These are phyloP conservation scores for Tetragnatha montana DNA, from an alignment of 2,888 invertebrate genomes.

Conservation along the genomic window DNA sequence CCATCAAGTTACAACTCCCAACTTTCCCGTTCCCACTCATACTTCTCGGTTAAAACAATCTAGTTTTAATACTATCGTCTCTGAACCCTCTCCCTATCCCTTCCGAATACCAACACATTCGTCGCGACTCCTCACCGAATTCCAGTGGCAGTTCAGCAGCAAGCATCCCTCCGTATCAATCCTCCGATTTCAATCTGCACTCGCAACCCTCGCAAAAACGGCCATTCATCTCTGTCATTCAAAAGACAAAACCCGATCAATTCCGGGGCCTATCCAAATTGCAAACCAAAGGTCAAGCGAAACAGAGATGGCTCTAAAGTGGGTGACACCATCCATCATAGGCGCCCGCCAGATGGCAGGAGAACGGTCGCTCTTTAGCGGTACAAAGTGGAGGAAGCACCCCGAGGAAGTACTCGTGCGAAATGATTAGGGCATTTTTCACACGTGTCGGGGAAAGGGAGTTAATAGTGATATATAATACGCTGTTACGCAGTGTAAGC, in stretches of 20 bases:
- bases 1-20: no score
- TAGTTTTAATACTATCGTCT: no score
- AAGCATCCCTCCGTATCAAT: no score
- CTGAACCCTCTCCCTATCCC: no score
- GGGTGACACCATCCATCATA: slow-evolving; percentile 56
- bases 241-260: slow-evolving; percentile 46
- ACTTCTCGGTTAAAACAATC: no score
- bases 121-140: no score
- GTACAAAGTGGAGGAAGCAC: neutral
- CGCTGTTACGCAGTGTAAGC: neutral
- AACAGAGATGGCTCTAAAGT: slow-evolving; percentile 46
- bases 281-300: slow-evolving; percentile 53
- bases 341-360: slow-evolving; percentile 13
- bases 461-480: slow-evolving; percentile 1
- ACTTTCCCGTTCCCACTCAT: no score
- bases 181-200: neutral
- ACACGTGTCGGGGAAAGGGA: slow-evolving; percentile 7
- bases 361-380: neutral
- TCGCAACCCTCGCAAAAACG: neutral
- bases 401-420: slow-evolving; percentile 4
- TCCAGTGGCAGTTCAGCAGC: no score
- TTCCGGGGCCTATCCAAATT: slow-evolving; percentile 37
- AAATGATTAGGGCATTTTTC: slow-evolving; percentile 37
- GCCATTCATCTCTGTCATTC: slow-evolving; percentile 52
- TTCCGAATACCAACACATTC: no score